Base-by-base conservation (phyloP, 2,888 invertebrate genomes). In the Archaeoteleia sp. region DNA sequence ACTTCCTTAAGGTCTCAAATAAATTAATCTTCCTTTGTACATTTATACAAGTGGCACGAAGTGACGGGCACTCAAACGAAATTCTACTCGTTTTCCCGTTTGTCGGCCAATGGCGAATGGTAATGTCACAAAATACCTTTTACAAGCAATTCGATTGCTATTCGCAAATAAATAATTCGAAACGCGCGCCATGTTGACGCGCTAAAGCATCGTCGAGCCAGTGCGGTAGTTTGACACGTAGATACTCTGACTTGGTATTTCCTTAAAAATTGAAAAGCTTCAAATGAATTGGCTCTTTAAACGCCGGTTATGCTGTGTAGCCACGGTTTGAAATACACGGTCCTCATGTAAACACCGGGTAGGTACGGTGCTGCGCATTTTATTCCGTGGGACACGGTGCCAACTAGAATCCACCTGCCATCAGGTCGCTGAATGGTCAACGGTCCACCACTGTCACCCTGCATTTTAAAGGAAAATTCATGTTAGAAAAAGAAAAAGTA, bases 401-500 rank as follows among this genome's bases (percentile, higher is more conserved):
- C 96, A 0, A 94, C 94, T 2, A 96, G 87, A 70, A 95, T 92
- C 91, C 95, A 96, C 67, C 92, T 90, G 0, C 96, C 95, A 76
- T 95, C 95, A 0, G 92, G 89, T 45, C 95, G 88, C 79, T 93
- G 93, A 6, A 95, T 87, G 46, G 95, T 95, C 68, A 96, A 84
- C 0, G 96, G 96, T 6, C 96, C 96, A 0, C 96, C 96, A 71
- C 95, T 95, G 88, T 96, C 96, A 67, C 96, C 96, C 95, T 96
- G n/a, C n/a, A n/a, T n/a, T n/a, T n/a, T n/a, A n/a, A n/a, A n/a
- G n/a, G n/a, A n/a, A n/a, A n/a, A n/a, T n/a, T n/a, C n/a, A n/a
- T n/a, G n/a, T n/a, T n/a, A n/a, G n/a, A n/a, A n/a, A n/a, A n/a
- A n/a, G n/a, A n/a, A n/a, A n/a, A n/a, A n/a, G n/a, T n/a, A n/a